Base-by-base conservation (phyloP, 2,797 vertebrate genomes). In the Cyclopterus lumpus region DNA sequence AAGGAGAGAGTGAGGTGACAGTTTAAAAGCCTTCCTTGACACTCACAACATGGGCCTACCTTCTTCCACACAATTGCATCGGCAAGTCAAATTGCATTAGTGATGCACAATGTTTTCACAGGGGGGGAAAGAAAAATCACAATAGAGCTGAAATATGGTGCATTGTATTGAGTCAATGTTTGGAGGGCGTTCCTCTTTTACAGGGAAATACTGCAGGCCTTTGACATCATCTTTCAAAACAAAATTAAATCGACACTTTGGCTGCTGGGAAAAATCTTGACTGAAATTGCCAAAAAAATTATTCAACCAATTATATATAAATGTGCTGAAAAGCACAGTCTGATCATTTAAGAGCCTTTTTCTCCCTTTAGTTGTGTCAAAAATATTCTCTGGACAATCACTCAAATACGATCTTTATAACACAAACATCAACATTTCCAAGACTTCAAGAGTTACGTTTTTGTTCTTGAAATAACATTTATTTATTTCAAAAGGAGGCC, bases 61-160 rank as follows among this genome's bases (percentile, higher is more conserved):
- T 91, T 90, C 86, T 94, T 95, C 93, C 91, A 91, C 91, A 90
- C 94, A 94, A 95, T 95, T 95, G 92, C 91, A 88, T 91, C 67
- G 78, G 82, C 92, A 89, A 91, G 91, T 94, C 93, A 94, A 94
- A 94, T 94, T 93, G 93, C 91, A 94, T 95, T 95, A 95, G 93
- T 90, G 86, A 94, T 93, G 93, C 92, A 88, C 91, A 80, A 81
- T 87, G 88, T 93, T 92, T 93, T 89, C 83, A 77, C 76, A 30
- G 60, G 12, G 20, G 14, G 14, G 26, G 7, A 5, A 10, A 24
- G 32, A 67, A 66, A 67, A 73, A 71, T 84, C 85, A 93, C 90
- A 91, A 89, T 86, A 72, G 78, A 79, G 77, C 61, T 80, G 77
- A 88, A 92, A 90, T 87, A 86, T 80, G 80, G 83, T 64, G 75